Conservation (phyloP, 2,797 vertebrate species). For the Tragelaphus oryx region DNA sequence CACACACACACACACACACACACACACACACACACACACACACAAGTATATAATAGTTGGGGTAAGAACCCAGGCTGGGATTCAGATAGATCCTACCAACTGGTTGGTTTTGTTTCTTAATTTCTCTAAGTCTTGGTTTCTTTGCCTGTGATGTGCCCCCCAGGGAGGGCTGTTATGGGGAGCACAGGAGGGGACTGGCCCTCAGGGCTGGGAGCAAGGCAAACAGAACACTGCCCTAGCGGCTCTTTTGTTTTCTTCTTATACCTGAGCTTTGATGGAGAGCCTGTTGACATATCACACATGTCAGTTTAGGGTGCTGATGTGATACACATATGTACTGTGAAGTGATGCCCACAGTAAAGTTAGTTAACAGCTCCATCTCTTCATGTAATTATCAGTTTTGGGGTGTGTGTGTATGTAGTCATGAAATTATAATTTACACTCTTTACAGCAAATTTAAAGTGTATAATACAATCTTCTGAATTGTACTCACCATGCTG, state of each 20-base stretch:
- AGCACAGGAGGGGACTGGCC: background rate
- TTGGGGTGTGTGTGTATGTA: background rate
- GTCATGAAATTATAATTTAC: background rate
- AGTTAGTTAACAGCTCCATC: background rate
- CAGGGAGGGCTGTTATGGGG: background rate
- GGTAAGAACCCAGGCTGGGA: background rate
- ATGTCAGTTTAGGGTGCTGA: background rate
- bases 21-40: background rate
- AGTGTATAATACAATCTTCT: background rate
- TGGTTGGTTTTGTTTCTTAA: background rate
- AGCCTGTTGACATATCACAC: background rate
- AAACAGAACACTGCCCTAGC: rapidly evolving
- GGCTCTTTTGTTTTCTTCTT: background rate
- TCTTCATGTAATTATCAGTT: background rate
- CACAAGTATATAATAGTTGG: background rate
- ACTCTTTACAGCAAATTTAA: background rate
- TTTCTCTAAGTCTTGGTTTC: background rate
- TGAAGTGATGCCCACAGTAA: background rate
- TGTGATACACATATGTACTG: background rate
- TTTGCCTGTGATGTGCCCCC: background rate
- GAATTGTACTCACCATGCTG: background rate
- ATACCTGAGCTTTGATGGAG: background rate
- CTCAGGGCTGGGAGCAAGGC: no score
- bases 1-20: no score
- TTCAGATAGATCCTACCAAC: background rate